A percentile compares a stretch with the other conserved stretches of the same genome.
phyloP scores from a whole-genome alignment of 2,797 vertebrate species.

The Scleropages formosus region DNA sequence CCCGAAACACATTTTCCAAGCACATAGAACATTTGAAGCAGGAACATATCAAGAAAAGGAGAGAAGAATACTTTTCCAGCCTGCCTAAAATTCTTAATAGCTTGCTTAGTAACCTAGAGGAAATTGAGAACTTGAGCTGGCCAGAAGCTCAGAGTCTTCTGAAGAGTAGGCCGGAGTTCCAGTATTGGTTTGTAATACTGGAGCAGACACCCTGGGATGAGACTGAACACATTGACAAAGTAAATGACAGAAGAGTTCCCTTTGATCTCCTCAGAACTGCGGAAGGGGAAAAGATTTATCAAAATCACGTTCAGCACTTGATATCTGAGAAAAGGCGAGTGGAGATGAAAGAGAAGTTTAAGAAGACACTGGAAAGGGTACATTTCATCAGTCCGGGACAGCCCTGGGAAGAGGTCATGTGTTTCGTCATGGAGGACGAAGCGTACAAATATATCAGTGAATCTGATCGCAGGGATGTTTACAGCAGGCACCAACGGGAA shows the following conservation, averaged over 20 bases:
- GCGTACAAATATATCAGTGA: constrained; percentile 96
- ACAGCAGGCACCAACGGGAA: constrained; percentile 93
- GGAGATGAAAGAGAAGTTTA: constrained; percentile 98
- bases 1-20: constrained; percentile 89
- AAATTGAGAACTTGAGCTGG: constrained; percentile 92
- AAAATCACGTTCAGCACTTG: constrained; percentile 92
- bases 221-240: constrained; percentile 93
- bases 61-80: constrained; percentile 90
- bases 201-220: constrained; percentile 95
- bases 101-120: constrained; percentile 88
- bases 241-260: constrained; percentile 90
- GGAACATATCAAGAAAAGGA: constrained; percentile 91
- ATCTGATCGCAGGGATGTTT: constrained; percentile 91
- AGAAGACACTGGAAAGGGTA: constrained; percentile 94
- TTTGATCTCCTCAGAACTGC: constrained; percentile 88
- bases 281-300: constrained; percentile 91
- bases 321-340: constrained; percentile 88
- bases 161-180: constrained; percentile 86
- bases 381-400: constrained; percentile 95
- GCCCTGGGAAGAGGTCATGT: constrained; percentile 96
- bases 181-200: constrained; percentile 90
- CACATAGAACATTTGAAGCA: constrained; percentile 95
- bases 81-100: constrained; percentile 92
- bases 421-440: constrained; percentile 96
- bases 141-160: constrained; percentile 87